Base-by-base conservation (phyloP, 2,888 invertebrate species). In the Eupelmus urozonus region DNA sequence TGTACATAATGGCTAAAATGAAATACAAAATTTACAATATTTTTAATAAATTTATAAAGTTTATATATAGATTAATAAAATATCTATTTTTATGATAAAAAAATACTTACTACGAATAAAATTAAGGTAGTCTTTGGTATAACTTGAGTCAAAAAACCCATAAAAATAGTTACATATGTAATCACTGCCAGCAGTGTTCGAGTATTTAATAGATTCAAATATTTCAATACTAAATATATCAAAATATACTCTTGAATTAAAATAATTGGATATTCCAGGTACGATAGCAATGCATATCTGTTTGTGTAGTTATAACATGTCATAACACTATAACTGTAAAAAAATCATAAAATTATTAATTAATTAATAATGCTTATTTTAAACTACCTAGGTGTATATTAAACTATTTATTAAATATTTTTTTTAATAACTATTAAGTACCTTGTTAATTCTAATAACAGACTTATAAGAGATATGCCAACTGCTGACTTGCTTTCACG, bases 231-330 rank as follows among this genome's bases (percentile, higher is more conserved):
- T 72, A 94, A 92, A 85, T 92, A 94, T 82, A 96, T 92, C 80
- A 96, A 90, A 9, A 95, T 90, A 81, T 94, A 93, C 84, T 96
- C 94, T 91, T 96, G 96, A 1, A 93, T 67, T 76, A 96, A 89
- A 82, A 96, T 93, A 59, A 96, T 93, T 0, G 96, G 96, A 88
- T 96, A 96, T 86, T 97, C 97, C 92, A 96, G 89, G 85, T 96
- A 97, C 0, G 96, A 95, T 82, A 96, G 90, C 11, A 95, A 82
- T 13, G 94, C 92, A 87, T 96, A 96, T 13, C 91, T 91, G 87
- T 94, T 95, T 40, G 93, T 92, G 83, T 92, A 95, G 88, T 96
- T 96, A 90, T 97, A 97, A 29, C 95, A 93, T 73, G 95, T 93
- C 92, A 94, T 95, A 81, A 96, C 93, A 1, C 96, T 93, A 84